Conservation (phyloP, 1,140 invertebrate genomes). For the Pachyrhynchus sulphureomaculatus region DNA sequence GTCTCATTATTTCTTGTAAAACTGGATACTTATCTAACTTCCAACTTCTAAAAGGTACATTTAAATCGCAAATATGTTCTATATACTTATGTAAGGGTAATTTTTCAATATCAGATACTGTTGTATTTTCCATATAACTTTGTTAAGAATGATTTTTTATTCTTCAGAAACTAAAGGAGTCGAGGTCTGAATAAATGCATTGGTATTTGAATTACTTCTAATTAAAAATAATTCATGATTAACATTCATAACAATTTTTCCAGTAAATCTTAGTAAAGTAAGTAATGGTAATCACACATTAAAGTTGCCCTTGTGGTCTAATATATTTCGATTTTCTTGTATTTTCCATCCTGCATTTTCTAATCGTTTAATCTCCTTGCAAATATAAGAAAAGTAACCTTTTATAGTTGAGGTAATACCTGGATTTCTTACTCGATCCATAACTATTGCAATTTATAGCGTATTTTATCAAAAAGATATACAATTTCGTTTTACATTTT, state of each 20-base stretch:
- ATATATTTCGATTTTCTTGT: neutral
- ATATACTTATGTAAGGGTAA: no score
- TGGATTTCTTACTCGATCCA: no score
- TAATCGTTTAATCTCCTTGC: neutral
- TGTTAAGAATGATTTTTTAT: slow-evolving; percentile 1
- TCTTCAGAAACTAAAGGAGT: neutral
- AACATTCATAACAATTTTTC: slow-evolving; percentile 9
- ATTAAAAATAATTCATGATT: slow-evolving; percentile 10
- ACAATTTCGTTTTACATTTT: no score
- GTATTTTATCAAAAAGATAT: no score
- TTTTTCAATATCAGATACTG: no score
- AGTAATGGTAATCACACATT: slow-evolving; percentile 9
- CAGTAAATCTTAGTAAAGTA: slow-evolving; percentile 7
- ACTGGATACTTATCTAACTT: slow-evolving; percentile 43
- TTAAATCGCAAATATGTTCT: slow-evolving; percentile 25
- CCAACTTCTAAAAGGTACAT: slow-evolving; percentile 41
- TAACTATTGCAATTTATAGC: no score
- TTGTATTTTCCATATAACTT: slow-evolving; percentile 15
- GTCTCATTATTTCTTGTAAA: slow-evolving; percentile 29
- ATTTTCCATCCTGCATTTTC: neutral
- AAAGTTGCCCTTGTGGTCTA: neutral
- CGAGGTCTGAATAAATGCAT: neutral
- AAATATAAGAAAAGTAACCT: neutral
- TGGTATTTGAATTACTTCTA: neutral
- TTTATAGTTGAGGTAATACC: no score